Conservation (phyloP, 2,888 invertebrate species). For the Torymus aiolomorphi region DNA sequence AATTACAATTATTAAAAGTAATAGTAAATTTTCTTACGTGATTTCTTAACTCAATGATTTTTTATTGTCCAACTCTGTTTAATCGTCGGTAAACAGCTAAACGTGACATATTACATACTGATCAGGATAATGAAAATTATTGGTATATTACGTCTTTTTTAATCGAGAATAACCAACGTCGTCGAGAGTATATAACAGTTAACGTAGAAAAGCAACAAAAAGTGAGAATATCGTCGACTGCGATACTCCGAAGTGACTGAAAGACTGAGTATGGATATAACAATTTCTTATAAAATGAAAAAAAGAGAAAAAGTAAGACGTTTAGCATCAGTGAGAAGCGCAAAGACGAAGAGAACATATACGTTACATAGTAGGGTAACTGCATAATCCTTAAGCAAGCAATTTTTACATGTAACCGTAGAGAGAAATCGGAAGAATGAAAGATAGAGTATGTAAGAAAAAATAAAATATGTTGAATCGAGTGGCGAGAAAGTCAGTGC, state of each 20-base stretch:
- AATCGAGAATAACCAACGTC: conserved; percentile 23
- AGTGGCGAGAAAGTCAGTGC: conserved; percentile 57
- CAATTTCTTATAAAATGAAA: conserved; percentile 34
- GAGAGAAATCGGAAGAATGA: conserved; percentile 24
- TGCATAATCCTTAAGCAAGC: conserved; percentile 50
- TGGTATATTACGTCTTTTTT: conserved; percentile 39
- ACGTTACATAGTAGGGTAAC: conserved; percentile 38
- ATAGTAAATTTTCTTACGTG: conserved; percentile 42
- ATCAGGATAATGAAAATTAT: conserved; percentile 43
- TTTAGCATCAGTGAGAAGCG: conserved; percentile 26
- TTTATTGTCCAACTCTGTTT: conserved; percentile 49
- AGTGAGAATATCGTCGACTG: conserved; percentile 41
- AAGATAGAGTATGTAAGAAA: background rate
- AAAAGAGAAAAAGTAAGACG: conserved; percentile 17
- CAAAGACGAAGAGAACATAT: conserved; percentile 25
- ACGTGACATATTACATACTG: conserved; percentile 48
- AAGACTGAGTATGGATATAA: conserved; percentile 57
- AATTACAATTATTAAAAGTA: conserved; percentile 57
- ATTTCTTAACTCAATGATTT: conserved; percentile 33
- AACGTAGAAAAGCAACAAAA: conserved; percentile 36
- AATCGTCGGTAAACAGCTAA: conserved; percentile 42
- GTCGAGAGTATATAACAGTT: conserved; percentile 36
- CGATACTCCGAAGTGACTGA: conserved; percentile 49
- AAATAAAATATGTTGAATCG: conserved; percentile 53
- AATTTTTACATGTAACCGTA: conserved; percentile 54